phyloP scores from a whole-genome alignment of 2,113 vertebrate genomes.

The Actinemys pallida region DNA sequence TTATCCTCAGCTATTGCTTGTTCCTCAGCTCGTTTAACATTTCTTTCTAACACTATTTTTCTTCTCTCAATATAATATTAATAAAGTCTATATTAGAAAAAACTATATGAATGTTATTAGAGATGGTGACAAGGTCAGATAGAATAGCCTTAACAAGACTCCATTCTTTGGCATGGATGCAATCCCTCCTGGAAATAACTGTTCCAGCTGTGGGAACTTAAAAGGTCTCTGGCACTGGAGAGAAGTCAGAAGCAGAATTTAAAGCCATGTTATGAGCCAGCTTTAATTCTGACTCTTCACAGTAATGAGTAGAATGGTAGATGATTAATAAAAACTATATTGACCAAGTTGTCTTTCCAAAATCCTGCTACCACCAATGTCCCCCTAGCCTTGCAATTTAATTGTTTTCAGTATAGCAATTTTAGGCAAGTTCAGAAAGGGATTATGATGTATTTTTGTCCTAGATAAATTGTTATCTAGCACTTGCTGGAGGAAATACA shows the following conservation, averaged over 20 bases:
- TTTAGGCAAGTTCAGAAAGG: background rate
- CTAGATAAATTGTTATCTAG: background rate
- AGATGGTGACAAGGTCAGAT: background rate
- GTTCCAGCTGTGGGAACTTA: background rate
- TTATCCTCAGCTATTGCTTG: background rate
- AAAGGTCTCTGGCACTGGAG: background rate
- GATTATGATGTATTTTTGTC: background rate
- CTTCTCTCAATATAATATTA: background rate
- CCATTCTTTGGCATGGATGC: accelerated
- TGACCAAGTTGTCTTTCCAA: background rate
- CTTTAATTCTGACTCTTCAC: background rate
- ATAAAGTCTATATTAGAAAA: background rate
- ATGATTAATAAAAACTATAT: background rate
- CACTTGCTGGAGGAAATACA: background rate
- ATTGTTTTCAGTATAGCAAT: background rate
- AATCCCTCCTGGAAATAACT: background rate
- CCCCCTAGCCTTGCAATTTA: background rate
- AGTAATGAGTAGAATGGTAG: background rate
- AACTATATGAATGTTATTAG: too few species aligned
- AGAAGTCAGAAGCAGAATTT: background rate
- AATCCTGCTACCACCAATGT: background rate
- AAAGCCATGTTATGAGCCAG: background rate
- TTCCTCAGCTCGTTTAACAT: background rate
- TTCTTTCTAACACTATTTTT: background rate
- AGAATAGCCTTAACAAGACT: background rate